Conservation (phyloP, 2,888 invertebrate genomes). For the Limenitis camilla region DNA sequence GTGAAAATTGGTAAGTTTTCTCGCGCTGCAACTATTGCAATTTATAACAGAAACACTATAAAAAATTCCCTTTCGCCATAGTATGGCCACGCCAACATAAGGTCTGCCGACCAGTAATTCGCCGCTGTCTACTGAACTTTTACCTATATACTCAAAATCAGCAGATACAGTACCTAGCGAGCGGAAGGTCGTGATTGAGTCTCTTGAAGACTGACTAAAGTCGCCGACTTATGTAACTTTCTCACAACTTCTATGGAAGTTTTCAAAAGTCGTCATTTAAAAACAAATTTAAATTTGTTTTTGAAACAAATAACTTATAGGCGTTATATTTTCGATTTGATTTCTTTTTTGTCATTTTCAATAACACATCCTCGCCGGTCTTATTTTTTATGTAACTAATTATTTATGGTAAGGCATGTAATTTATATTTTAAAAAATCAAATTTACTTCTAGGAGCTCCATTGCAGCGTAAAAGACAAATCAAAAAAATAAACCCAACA, state of each 20-base stretch:
- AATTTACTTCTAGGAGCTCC: too few species aligned
- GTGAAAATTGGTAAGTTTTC: slow-evolving; percentile 10
- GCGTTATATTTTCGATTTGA: slow-evolving; percentile 17
- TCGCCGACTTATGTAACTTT: not conserved
- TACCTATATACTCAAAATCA: slow-evolving; percentile 9
- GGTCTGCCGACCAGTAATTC: slow-evolving; percentile 5
- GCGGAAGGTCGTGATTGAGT: not conserved
- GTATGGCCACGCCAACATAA: slow-evolving; percentile 7
- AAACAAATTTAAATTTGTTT: not conserved
- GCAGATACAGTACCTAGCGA: not conserved
- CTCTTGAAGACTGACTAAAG: not conserved
- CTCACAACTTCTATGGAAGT: not conserved
- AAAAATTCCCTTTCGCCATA: too few species aligned
- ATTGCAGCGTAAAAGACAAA: too few species aligned
- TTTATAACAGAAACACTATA: slow-evolving; percentile 6
- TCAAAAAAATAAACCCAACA: too few species aligned
- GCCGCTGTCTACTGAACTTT: slow-evolving; percentile 2
- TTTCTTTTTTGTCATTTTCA: slow-evolving; percentile 17
- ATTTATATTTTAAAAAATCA: too few species aligned
- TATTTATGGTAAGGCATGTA: too few species aligned
- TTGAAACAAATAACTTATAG: slow-evolving; percentile 14
- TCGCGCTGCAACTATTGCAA: slow-evolving; percentile 3
- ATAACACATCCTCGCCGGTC: slow-evolving; percentile 6
- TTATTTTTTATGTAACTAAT: slow-evolving; percentile 14
- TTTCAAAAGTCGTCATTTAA: not conserved